These are phyloP conservation scores for Stenodema calcarata DNA, from an alignment of 2,888 invertebrate genomes.

Conservation along the genomic window DNA sequence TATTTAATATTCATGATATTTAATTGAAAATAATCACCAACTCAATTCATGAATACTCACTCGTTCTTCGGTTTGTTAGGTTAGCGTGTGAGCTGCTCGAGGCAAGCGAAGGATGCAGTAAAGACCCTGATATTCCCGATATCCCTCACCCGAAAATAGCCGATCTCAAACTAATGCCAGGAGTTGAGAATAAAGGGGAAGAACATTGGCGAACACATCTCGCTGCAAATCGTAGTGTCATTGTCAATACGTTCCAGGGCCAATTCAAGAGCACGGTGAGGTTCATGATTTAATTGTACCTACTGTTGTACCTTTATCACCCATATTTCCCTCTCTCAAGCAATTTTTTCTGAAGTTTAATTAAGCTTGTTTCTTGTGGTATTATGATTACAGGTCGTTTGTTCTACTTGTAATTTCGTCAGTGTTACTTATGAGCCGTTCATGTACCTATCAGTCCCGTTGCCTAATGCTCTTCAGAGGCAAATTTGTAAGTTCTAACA, in stretches of 20 bases:
- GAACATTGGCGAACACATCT: slow-evolving; percentile 68
- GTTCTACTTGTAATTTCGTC: slow-evolving; percentile 68
- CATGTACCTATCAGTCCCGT: slow-evolving; percentile 72
- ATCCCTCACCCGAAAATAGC: background rate
- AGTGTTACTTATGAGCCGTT: slow-evolving; percentile 73
- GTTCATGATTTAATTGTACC: too few species aligned
- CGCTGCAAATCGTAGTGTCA: slow-evolving; percentile 66
- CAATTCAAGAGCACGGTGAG: slow-evolving; percentile 70
- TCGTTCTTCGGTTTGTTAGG: too few species aligned
- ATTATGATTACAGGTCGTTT: slow-evolving; percentile 65
- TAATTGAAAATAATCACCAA: too few species aligned
- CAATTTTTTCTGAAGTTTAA: background rate
- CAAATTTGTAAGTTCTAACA: slow-evolving; percentile 64
- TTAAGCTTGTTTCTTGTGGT: background rate
- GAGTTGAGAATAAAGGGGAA: slow-evolving; percentile 63
- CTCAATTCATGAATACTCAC: too few species aligned
- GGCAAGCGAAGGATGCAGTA: background rate
- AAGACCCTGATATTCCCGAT: background rate
- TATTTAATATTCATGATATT: too few species aligned
- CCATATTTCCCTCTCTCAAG: background rate
- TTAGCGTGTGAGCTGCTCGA: slow-evolving; percentile 4
- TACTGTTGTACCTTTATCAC: too few species aligned
- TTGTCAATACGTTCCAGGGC: slow-evolving; percentile 71
- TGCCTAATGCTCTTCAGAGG: slow-evolving; percentile 70
- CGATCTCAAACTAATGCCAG: slow-evolving; percentile 23